phyloP scores from a whole-genome alignment of 2,113 vertebrate species.

The Hipposideros armiger region DNA sequence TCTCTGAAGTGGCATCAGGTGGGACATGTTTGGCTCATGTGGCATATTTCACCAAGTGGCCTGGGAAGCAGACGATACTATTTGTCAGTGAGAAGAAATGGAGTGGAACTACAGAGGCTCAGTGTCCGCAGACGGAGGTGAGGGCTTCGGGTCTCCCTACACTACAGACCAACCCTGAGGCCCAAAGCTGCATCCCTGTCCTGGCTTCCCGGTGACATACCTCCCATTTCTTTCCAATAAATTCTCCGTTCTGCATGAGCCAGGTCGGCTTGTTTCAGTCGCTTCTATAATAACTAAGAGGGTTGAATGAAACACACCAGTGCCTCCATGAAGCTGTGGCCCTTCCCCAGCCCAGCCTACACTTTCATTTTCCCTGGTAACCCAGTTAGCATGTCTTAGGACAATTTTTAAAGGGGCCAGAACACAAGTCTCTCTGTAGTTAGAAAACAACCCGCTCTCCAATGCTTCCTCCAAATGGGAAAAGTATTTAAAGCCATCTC shows the following conservation, averaged over 20 bases:
- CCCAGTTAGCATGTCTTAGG: neutral
- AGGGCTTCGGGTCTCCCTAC: neutral
- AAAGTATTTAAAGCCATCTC: neutral
- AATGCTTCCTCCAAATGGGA: neutral
- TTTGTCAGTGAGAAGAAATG: conserved; percentile 1
- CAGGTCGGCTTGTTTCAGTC: neutral
- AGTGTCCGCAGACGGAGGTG: neutral
- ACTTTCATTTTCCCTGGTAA: neutral
- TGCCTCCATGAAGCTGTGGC: neutral
- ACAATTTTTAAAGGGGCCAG: neutral
- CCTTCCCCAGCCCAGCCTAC: neutral
- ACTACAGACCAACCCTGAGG: neutral
- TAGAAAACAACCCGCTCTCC: neutral
- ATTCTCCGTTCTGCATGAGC: neutral
- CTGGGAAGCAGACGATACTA: conserved; percentile 2
- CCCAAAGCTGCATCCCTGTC: neutral
- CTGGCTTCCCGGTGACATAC: neutral
- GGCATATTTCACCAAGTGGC: neutral
- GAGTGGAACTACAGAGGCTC: neutral
- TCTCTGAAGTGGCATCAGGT: neutral
- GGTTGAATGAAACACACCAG: neutral
- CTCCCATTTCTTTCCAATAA: neutral
- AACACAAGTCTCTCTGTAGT: neutral
- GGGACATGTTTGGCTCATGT: neutral
- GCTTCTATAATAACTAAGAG: neutral